These are phyloP conservation scores for Trididemnum nubilum DNA, from an alignment of 23 tunicate species.

Conservation along the genomic window DNA sequence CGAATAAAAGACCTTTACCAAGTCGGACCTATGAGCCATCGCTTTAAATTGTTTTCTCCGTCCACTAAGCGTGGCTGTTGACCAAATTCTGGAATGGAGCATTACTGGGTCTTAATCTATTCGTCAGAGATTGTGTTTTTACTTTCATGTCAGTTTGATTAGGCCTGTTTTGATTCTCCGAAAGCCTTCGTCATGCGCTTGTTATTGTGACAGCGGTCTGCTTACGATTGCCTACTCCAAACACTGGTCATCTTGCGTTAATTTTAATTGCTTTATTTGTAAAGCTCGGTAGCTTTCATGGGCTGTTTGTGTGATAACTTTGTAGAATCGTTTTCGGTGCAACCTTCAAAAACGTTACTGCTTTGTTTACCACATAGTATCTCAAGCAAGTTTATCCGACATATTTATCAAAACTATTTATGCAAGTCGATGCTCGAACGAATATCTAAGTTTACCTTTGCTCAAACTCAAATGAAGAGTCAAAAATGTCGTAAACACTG, in stretches of 20 bases:
- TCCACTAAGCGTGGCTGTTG: not conserved
- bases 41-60: conserved; percentile 12
- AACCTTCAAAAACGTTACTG: too few species aligned
- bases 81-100: not conserved
- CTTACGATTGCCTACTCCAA: not conserved
- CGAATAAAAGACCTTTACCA: conserved; percentile 23
- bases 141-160: conserved; percentile 7
- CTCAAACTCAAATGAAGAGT: too few species aligned
- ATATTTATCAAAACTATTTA: too few species aligned
- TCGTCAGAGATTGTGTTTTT: not conserved
- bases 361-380: too few species aligned
- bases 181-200: not conserved
- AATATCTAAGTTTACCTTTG: too few species aligned
- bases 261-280: too few species aligned
- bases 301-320: too few species aligned
- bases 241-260: not conserved
- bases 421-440: too few species aligned
- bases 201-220: not conserved
- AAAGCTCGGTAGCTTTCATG: too few species aligned
- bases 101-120: not conserved
- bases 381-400: too few species aligned
- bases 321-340: too few species aligned
- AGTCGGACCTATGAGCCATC: not conserved
- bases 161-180: not conserved
- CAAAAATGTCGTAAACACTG: too few species aligned